Base-by-base conservation (phyloP, 1,140 invertebrate genomes). In the Sycobia sp. region DNA sequence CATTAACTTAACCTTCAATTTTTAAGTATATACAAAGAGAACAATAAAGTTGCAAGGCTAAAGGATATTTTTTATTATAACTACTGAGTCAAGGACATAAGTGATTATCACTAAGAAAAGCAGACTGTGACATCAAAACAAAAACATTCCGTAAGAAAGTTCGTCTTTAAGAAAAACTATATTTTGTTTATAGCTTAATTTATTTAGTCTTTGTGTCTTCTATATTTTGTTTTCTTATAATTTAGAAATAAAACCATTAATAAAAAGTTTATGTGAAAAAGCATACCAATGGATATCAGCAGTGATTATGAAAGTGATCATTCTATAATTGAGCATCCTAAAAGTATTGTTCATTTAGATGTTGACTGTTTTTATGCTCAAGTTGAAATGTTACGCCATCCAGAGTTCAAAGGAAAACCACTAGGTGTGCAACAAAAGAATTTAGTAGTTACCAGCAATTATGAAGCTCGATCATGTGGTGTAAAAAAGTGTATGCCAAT, bases 311-410 rank as follows among this genome's bases (percentile, higher is more conserved):
- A 66, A 46, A 71, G 71, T 13, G 73, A 72, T 58, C 69, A 76
- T 55, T 29, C 49, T 16, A 66, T 68, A 44, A 69, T 73, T 53
- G 70, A 69, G 39, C 89, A 90, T 76, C 73, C 81, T 11, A 83
- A 85, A 74, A 84, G 84, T 63, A 89, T 93, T 53, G 85, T 92
- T 69, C 89, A 93, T 71, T 80, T 93, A 70, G 88, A 92, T 74
- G 83, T 92, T 69, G 89, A 92, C 71, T 91, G 89, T 74, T 93
- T 91, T 78, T 93, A 93, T 78, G 91, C 91, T 53, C 91, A 93
- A 84, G 90, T 92, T 62, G 91, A 93, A 80, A 89, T 88, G 83
- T 69, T 90, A 27, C 84, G 84, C 62, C 85, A 90, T 74, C 89
- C 90, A 1, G 81, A 86, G 67, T 75, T 89, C 14, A 79, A 82